Evolutionary conservation across 1,140 invertebrate genomes (phyloP), one percentile per base, ranked within the genome.

Genomic region (Leptestheria dahalacensis): DNA sequence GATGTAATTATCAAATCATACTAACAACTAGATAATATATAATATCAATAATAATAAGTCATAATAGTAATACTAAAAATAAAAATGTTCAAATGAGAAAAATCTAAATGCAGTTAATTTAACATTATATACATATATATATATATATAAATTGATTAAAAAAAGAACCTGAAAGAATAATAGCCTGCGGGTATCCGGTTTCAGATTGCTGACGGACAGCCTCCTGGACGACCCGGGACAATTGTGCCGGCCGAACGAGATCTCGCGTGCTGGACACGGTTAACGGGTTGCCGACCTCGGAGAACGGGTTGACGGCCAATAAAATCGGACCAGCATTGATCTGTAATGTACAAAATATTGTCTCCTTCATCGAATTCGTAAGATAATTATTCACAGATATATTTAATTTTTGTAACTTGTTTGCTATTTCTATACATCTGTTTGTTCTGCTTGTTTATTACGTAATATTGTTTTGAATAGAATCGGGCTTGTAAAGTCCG

Each of bases 101-200:
- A 41, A 41, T 41, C 15, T 41, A 41, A 15, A 9, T 9, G 15
- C 6, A 41, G 15, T 9, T 41, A 41, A 41, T n/a, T n/a, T 41
- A 41, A 41, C 15, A 41, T 9, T 41, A 41, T 9, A 9, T 9
- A 41, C 33, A 9, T 9, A 41, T 41, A 41, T 41, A 41, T 41
- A 9, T 9, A 9, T 41, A 41, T 41, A 28, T 6, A n/a, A 29
- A 55, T 10, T 21, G 24, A 15, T 29, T 47, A 9, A 3, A 18
- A 23, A 21, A 60, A 68, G 75, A 74, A 86, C 85, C 88, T 62
- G 85, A 91, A 62, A 91, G 77, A 58, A 95, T 93, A 65, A 95
- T 90, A 49, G 91, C 89, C 74, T 96, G 92, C 18, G 91, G 90
- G 73, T 93, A 92, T 59, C 88, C 89, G 53, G 88, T 92, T 75